A percentile compares a stretch with the other conserved stretches of the same genome.
Evolutionary conservation across 2,113 vertebrate species (phyloP).

Genomic region (Phylloscopus trochilus): DNA sequence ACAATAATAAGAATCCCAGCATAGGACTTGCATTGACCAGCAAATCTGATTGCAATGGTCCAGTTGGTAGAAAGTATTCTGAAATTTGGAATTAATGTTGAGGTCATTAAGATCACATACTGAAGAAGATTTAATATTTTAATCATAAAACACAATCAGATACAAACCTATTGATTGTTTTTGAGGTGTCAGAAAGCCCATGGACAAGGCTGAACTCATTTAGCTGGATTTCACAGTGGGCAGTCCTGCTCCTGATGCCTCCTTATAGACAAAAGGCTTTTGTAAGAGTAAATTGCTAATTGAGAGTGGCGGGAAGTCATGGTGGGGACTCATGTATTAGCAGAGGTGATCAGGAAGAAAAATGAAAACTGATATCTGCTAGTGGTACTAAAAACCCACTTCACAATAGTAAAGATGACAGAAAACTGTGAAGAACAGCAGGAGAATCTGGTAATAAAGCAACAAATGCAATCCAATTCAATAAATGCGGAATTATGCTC

Average conservation of each 20-base stretch:
- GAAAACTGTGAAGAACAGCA: not conserved
- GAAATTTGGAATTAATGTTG: not conserved
- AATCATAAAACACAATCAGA: not conserved
- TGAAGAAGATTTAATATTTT: not conserved
- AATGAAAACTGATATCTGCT: not conserved
- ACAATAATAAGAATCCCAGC: not conserved
- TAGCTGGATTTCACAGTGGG: not conserved
- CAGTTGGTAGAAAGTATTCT: not conserved
- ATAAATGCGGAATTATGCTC: not conserved
- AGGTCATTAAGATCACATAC: not conserved
- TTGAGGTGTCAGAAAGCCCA: not conserved
- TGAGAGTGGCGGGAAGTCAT: not conserved
- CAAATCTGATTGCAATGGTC: not conserved
- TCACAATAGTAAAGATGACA: not conserved
- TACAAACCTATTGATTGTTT: not conserved
- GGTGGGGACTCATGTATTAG: not conserved
- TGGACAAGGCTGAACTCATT: not conserved
- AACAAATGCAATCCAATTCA: not conserved
- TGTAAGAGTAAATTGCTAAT: not conserved
- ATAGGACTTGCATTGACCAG: not conserved
- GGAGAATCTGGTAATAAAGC: not conserved
- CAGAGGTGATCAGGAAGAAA: not conserved
- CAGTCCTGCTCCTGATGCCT: not conserved
- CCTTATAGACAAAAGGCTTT: not conserved
- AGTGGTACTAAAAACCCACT: not conserved